phyloP scores from a whole-genome alignment of 2,888 invertebrate genomes.

The Erebia ligea region DNA sequence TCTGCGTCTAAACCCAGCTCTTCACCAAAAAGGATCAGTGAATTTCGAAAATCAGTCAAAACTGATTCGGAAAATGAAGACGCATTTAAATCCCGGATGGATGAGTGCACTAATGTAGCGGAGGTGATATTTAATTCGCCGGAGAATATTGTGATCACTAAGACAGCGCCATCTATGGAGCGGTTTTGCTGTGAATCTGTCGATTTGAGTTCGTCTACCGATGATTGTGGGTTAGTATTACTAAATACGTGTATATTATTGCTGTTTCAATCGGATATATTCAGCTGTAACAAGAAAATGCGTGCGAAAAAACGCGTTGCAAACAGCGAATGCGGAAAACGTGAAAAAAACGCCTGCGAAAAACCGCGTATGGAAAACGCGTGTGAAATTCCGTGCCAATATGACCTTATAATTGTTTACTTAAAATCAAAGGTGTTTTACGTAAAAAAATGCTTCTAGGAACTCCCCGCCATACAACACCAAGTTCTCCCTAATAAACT shows the following conservation, averaged over 20 bases:
- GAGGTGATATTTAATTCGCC: slow-evolving; percentile 64
- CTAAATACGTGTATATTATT: not conserved
- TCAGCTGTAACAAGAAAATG: too few relatives aligned
- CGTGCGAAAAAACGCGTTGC: too few relatives aligned
- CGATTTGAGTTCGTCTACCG: slow-evolving; percentile 54
- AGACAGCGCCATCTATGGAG: slow-evolving; percentile 74
- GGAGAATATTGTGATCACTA: slow-evolving; percentile 67
- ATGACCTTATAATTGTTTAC: too few relatives aligned
- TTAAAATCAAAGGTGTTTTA: not conserved
- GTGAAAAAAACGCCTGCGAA: too few relatives aligned
- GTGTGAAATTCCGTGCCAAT: too few relatives aligned
- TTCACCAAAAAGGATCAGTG: slow-evolving; percentile 54
- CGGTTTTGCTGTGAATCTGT: slow-evolving; percentile 45
- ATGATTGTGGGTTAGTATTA: slow-evolving; percentile 46
- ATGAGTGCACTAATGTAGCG: slow-evolving; percentile 33
- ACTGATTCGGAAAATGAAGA: slow-evolving; percentile 72
- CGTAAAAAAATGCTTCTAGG: not conserved
- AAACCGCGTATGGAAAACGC: too few relatives aligned
- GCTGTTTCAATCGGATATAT: too few relatives aligned
- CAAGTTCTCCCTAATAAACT: slow-evolving; percentile 73
- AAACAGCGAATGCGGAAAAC: too few relatives aligned
- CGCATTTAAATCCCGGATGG: slow-evolving; percentile 42
- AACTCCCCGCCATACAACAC: slow-evolving; percentile 44
- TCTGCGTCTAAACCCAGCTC: slow-evolving; percentile 47
- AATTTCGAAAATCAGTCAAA: slow-evolving; percentile 59